Conservation (phyloP, 2,113 vertebrate species). For the Salvelinus fontinalis region DNA sequence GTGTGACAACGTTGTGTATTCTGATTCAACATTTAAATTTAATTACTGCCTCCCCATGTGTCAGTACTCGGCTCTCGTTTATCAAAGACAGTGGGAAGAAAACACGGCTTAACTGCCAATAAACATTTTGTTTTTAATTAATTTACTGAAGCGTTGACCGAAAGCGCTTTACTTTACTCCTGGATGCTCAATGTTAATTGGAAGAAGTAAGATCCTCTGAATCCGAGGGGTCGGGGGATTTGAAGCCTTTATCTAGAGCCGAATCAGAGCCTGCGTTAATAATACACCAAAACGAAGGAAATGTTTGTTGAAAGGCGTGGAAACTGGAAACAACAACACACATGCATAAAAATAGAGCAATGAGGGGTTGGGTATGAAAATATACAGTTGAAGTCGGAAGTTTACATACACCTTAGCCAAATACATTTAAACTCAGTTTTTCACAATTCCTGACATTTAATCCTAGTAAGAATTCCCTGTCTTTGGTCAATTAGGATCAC, state of each 20-base stretch:
- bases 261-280: constrained; percentile 38
- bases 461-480: no score
- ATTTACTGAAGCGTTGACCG: constrained; percentile 43
- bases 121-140: constrained; percentile 58
- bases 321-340: constrained; percentile 23
- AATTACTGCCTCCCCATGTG: constrained; percentile 47
- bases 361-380: no score
- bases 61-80: constrained; percentile 48
- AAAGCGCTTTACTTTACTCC: constrained; percentile 32
- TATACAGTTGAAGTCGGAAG: no score
- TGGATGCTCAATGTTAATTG: constrained; percentile 42
- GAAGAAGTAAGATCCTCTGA: constrained; percentile 30
- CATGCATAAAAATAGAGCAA: background rate
- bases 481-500: no score
- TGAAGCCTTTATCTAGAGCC: constrained; percentile 35
- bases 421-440: no score
- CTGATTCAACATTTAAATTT: constrained; percentile 49
- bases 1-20: constrained; percentile 30
- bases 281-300: constrained; percentile 33
- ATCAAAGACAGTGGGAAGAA: constrained; percentile 49
- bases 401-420: no score
- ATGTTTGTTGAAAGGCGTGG: constrained; percentile 31
- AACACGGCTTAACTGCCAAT: constrained; percentile 58
- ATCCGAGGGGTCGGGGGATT: constrained; percentile 31
- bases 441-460: no score